Percentiles rank a stretch among this genome's conserved stretches.
These are phyloP conservation scores for Pangasius krempfi DNA, from an alignment of 2,797 vertebrate species.

Conservation along the genomic window DNA sequence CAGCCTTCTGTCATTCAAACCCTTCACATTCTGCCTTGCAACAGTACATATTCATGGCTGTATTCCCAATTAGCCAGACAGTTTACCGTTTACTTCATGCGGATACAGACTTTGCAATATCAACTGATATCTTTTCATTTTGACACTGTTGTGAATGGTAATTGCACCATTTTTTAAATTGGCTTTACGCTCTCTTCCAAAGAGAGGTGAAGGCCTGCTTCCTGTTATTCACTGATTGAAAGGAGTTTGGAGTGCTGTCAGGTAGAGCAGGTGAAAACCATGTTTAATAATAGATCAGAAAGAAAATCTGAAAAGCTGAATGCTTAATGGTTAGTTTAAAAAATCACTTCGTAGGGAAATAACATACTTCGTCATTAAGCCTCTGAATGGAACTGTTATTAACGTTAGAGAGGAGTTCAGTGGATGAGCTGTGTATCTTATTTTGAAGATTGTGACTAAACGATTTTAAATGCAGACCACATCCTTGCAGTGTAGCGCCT, in stretches of 20 bases:
- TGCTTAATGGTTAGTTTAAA: not conserved
- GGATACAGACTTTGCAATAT: not conserved
- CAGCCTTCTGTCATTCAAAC: not conserved
- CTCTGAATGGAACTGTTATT: not conserved
- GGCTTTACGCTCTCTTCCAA: not conserved
- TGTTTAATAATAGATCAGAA: constrained; percentile 14
- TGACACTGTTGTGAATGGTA: not conserved
- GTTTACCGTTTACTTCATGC: no score
- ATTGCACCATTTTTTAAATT: not conserved
- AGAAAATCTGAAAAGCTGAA: constrained; percentile 7
- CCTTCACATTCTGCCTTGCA: not conserved
- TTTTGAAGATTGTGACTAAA: not conserved
- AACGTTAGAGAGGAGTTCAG: not conserved
- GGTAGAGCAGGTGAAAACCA: constrained; percentile 3
- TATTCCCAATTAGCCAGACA: not conserved
- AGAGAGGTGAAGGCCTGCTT: not conserved
- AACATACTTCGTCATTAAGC: not conserved
- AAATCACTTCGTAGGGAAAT: no score
- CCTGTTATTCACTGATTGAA: constrained; percentile 9
- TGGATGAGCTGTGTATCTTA: not conserved
- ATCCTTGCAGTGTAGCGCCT: not conserved
- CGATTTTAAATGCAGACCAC: not conserved
- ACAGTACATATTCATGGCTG: not conserved
- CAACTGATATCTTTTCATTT: not conserved
- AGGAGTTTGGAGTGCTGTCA: not conserved